phyloP scores from a whole-genome alignment of 2,113 vertebrate species.

The Sula dactylatra region DNA sequence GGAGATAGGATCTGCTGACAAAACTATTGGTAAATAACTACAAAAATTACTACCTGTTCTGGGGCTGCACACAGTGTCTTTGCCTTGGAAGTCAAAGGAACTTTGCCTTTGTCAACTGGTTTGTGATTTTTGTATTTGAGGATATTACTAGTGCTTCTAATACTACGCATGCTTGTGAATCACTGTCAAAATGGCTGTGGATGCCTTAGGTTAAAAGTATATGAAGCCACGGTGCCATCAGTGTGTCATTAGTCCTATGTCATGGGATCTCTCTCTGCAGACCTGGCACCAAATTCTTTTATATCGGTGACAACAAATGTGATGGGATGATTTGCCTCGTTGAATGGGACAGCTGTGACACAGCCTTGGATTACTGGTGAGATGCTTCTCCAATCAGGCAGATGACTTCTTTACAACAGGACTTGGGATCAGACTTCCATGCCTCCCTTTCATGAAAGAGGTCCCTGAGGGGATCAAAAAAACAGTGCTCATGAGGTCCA shows the following conservation, averaged over 20 bases:
- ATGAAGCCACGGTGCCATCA: background rate
- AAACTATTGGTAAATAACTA: background rate
- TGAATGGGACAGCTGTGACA: constrained; percentile 58
- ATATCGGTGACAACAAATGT: constrained; percentile 50
- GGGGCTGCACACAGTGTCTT: too few species aligned
- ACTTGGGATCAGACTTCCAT: background rate
- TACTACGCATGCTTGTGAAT: background rate
- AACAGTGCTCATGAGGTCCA: accelerated
- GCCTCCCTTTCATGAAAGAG: background rate
- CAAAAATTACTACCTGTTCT: background rate
- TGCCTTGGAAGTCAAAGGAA: background rate
- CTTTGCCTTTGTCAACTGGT: background rate
- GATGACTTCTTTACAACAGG: background rate
- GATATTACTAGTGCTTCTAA: background rate
- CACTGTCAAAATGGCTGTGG: background rate
- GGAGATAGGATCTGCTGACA: constrained; percentile 7
- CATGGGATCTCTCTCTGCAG: background rate
- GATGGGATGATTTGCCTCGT: constrained; percentile 1
- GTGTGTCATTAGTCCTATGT: background rate
- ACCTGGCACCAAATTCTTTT: constrained; percentile 58
- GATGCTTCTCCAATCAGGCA: background rate
- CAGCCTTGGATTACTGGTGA: constrained; percentile 63
- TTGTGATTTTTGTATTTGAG: background rate
- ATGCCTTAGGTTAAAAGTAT: background rate
- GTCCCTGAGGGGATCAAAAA: too few species aligned